Conservation (phyloP, 2,888 invertebrate species). For the Polyommatus icarus region DNA sequence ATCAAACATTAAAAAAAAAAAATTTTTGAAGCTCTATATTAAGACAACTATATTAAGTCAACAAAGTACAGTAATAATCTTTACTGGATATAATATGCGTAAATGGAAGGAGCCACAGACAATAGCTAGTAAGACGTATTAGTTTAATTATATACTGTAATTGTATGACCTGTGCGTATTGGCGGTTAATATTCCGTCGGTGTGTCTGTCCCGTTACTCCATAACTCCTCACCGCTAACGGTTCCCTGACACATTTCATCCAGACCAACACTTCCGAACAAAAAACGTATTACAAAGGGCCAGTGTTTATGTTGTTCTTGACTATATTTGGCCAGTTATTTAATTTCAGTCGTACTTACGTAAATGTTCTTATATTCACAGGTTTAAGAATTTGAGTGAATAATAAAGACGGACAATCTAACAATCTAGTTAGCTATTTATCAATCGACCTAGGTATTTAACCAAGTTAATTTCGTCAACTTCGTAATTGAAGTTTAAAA, state of each 20-base stretch:
- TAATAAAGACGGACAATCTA: too few relatives aligned
- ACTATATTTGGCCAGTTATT: not conserved
- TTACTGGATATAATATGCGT: too few relatives aligned
- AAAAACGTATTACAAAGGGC: not conserved
- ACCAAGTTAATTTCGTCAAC: not conserved
- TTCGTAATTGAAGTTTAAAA: too few relatives aligned
- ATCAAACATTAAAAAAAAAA: too few relatives aligned
- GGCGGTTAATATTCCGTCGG: not conserved
- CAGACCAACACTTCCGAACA: slow-evolving; percentile 1
- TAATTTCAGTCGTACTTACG: too few relatives aligned
- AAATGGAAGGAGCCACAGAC: not conserved
- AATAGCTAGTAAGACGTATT: not conserved
- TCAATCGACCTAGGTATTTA: not conserved
- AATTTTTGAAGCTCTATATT: too few relatives aligned
- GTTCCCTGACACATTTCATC: slow-evolving; percentile 14
- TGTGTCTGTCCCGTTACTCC: slow-evolving; percentile 5
- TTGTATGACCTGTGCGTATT: not conserved
- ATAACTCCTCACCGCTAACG: not conserved
- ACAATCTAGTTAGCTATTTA: not conserved
- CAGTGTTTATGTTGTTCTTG: not conserved
- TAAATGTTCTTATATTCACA: too few relatives aligned
- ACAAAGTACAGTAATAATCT: too few relatives aligned
- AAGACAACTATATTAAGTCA: too few relatives aligned
- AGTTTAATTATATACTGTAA: not conserved
- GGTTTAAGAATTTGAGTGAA: too few relatives aligned